phyloP scores from a whole-genome alignment of 1,140 invertebrate species.

The Tenebrio molitor region DNA sequence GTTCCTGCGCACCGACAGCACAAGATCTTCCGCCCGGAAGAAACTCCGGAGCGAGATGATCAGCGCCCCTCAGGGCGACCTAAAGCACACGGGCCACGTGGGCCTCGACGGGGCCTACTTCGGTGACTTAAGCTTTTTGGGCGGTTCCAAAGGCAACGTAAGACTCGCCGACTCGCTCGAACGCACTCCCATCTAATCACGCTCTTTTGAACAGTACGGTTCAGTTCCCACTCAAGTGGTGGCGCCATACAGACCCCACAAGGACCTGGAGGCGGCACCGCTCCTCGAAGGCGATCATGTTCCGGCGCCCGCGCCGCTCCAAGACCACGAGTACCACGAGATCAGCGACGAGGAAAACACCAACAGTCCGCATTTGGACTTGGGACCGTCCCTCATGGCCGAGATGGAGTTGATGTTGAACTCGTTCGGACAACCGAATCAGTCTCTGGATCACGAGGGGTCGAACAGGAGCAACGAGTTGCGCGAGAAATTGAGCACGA shows the following conservation, averaged over 20 bases:
- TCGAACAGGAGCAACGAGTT: slow-evolving; percentile 81
- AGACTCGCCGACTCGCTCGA: no score
- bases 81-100: slow-evolving; percentile 96
- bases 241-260: slow-evolving; percentile 88
- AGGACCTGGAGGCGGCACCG: slow-evolving; percentile 77
- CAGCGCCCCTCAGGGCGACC: slow-evolving; percentile 94
- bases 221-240: slow-evolving; percentile 88
- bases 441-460: slow-evolving; percentile 67
- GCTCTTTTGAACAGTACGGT: slow-evolving; percentile 72
- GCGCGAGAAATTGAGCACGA: slow-evolving; percentile 71
- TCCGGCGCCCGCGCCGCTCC: slow-evolving; percentile 60
- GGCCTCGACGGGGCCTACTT: slow-evolving; percentile 97
- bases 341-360: slow-evolving; percentile 88
- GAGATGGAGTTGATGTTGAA: slow-evolving; percentile 97
- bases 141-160: slow-evolving; percentile 73
- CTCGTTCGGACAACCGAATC: slow-evolving; percentile 64
- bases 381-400: slow-evolving; percentile 93
- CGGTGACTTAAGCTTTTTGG: slow-evolving; percentile 92
- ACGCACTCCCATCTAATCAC: slow-evolving; percentile 5
- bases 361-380: slow-evolving; percentile 79
- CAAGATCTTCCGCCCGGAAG: slow-evolving; percentile 74
- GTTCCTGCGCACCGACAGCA: slow-evolving; percentile 69
- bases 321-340: slow-evolving; percentile 90
- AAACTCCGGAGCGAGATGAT: slow-evolving; percentile 94
- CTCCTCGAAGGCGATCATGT: slow-evolving; percentile 65